Conservation (phyloP, 2,797 vertebrate genomes). For the Fistularia commersonii region DNA sequence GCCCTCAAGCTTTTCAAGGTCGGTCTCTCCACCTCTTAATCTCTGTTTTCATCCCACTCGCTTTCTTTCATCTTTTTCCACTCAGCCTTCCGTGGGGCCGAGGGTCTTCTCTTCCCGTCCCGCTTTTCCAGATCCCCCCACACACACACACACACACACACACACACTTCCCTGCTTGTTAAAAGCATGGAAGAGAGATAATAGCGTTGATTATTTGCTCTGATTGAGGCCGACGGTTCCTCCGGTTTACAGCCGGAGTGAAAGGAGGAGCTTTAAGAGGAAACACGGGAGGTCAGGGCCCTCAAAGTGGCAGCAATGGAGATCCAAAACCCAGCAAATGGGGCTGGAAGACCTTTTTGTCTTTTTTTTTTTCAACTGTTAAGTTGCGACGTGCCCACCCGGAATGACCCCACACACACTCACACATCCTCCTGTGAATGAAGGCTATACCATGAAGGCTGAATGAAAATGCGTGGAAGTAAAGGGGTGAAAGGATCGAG, state of each 20-base stretch:
- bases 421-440: no score
- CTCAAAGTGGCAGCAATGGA: slow-evolving; percentile 41
- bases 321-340: slow-evolving; percentile 17
- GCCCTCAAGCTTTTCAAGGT: slow-evolving; percentile 92
- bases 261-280: slow-evolving; percentile 34
- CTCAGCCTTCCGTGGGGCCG: slow-evolving; percentile 8
- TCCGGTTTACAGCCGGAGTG: slow-evolving; percentile 39
- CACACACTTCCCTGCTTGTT: slow-evolving; percentile 57
- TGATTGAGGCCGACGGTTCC: slow-evolving; percentile 56
- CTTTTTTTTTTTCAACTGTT: slow-evolving; percentile 42
- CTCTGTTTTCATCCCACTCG: slow-evolving; percentile 10
- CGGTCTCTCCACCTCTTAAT: slow-evolving; percentile 18
- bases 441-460: no score
- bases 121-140: no score
- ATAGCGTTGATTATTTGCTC: slow-evolving; percentile 65
- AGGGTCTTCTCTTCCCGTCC: slow-evolving; percentile 25
- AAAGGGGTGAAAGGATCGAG: neutral
- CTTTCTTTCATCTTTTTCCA: slow-evolving; percentile 25
- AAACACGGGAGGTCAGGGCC: slow-evolving; percentile 52
- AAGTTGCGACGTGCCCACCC: slow-evolving; percentile 19
- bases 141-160: neutral
- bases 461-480: no score
- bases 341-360: slow-evolving; percentile 34
- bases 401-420: no score
- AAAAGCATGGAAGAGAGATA: slow-evolving; percentile 62